Conservation (phyloP, 2,888 invertebrate species). For the Lobophora halterata region DNA sequence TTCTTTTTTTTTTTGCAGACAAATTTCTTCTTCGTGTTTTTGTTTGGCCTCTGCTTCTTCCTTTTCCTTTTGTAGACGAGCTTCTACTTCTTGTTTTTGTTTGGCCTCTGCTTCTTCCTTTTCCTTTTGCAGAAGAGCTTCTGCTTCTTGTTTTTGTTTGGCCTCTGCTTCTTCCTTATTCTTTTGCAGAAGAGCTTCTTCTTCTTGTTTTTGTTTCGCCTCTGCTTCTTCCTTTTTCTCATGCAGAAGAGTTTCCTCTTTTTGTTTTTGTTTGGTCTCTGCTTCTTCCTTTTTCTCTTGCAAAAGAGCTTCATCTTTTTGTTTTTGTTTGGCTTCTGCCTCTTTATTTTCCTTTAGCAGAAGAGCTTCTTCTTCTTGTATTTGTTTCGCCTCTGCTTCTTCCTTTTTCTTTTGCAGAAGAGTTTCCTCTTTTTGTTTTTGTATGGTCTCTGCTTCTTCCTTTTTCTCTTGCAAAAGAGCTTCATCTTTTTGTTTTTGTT, state of each 20-base stretch:
- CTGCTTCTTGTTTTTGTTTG: slow-evolving; percentile 17
- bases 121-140: slow-evolving; percentile 12
- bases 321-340: slow-evolving; percentile 1
- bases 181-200: slow-evolving; percentile 9
- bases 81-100: slow-evolving; percentile 21
- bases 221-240: slow-evolving; percentile 5
- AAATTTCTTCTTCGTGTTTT: slow-evolving; percentile 12
- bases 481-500: slow-evolving; percentile 5
- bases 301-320: not conserved
- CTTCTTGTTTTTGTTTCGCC: slow-evolving; percentile 13
- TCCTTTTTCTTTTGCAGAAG: slow-evolving; percentile 14
- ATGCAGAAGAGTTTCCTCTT: slow-evolving; percentile 1
- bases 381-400: slow-evolving; percentile 7
- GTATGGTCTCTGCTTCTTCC: slow-evolving; percentile 3
- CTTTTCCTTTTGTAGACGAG: too few relatives aligned
- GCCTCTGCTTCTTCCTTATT: slow-evolving; percentile 13
- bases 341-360: slow-evolving; percentile 22
- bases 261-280: not conserved
- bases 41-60: slow-evolving; percentile 9
- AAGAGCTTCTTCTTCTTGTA: slow-evolving; percentile 12
- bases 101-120: slow-evolving; percentile 14
- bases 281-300: not conserved
- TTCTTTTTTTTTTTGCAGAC: slow-evolving; percentile 2
- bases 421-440: slow-evolving; percentile 11
- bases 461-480: slow-evolving; percentile 10